These are phyloP conservation scores for Clivina fossor DNA, from an alignment of 2,888 invertebrate genomes.

Conservation along the genomic window DNA sequence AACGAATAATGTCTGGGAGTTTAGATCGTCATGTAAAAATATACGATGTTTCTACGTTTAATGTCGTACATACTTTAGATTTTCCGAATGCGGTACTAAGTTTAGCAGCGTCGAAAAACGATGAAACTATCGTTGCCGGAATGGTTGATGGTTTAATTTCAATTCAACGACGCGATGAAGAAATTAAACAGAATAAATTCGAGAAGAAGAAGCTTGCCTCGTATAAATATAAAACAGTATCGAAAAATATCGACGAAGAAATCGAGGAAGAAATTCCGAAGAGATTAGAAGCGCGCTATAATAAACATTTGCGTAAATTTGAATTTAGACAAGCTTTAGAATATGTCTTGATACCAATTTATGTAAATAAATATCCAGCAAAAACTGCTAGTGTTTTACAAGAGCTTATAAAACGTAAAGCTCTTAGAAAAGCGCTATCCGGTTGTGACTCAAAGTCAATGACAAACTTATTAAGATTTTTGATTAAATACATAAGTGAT, in stretches of 20 bases:
- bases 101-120: conserved; percentile 72
- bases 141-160: conserved; percentile 92
- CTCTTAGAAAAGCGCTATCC: conserved; percentile 72
- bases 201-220: conserved; percentile 61
- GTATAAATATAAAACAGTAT: conserved; percentile 49
- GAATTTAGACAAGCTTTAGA: conserved; percentile 81
- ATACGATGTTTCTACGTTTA: conserved; percentile 83
- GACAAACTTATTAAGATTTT: conserved; percentile 69
- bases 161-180: conserved; percentile 74
- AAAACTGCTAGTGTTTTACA: conserved; percentile 78
- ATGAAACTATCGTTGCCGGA: conserved; percentile 86
- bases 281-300: conserved; percentile 61
- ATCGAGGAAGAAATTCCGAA: conserved; percentile 53
- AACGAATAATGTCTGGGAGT: conserved; percentile 83
- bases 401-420: conserved; percentile 83
- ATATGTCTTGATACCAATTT: conserved; percentile 62
- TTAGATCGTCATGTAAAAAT: conserved; percentile 93
- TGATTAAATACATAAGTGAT: conserved; percentile 71
- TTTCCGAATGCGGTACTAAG: conserved; percentile 90
- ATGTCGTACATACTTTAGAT: conserved; percentile 84
- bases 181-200: conserved; percentile 50
- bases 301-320: conserved; percentile 74
- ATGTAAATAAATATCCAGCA: conserved; percentile 70
- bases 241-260: conserved; percentile 56
- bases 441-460: conserved; percentile 70